Conservation (phyloP, 2,888 invertebrate species). For the Ennomos fuscantarius region DNA sequence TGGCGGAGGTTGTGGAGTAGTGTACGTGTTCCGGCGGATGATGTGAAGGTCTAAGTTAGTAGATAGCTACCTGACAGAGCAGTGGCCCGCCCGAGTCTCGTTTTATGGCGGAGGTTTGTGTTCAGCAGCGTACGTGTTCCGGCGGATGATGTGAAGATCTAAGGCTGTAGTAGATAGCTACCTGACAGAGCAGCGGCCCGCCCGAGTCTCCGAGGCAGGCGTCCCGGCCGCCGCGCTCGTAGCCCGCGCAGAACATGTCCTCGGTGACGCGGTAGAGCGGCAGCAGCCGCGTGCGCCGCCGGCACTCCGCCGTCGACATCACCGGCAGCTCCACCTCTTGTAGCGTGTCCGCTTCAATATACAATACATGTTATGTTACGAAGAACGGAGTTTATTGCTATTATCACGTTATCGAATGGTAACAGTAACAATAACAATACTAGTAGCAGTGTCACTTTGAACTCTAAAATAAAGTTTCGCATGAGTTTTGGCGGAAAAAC, state of each 20-base stretch:
- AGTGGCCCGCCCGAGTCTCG: constrained; percentile 92
- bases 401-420: no score
- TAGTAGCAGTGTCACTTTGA: no score
- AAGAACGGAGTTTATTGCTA: no score
- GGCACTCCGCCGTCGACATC: constrained; percentile 91
- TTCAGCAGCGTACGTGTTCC: no score
- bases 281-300: constrained; percentile 89
- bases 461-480: no score
- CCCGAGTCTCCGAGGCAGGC: constrained; percentile 93
- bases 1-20: no score
- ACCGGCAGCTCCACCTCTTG: constrained; percentile 93
- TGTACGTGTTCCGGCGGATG: no score
- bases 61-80: constrained; percentile 87
- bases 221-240: constrained; percentile 91
- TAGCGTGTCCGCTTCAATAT: constrained; percentile 88
- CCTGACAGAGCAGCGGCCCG: constrained; percentile 92
- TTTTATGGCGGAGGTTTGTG: no score
- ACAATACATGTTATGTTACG: neutral
- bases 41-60: neutral
- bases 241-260: constrained; percentile 93
- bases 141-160: no score
- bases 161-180: constrained; percentile 47
- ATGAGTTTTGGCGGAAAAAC: no score
- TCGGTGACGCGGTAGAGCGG: constrained; percentile 91
- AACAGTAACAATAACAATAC: no score